Evolutionary conservation across 2,113 vertebrate species (phyloP).

Genomic region (Ranitomeya variabilis): DNA sequence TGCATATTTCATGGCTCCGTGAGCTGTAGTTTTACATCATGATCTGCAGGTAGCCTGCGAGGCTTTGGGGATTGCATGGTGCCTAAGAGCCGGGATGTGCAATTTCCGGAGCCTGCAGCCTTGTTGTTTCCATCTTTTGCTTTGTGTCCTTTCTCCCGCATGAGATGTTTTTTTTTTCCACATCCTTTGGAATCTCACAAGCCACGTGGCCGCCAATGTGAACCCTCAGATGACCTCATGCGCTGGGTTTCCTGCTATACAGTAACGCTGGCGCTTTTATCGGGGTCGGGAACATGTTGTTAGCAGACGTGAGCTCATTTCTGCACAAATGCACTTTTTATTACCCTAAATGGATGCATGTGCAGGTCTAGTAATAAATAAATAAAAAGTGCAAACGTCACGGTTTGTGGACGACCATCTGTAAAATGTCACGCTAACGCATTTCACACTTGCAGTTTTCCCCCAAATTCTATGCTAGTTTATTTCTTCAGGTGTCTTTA

Average conservation of each 20-base stretch:
- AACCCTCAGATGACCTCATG: conserved; percentile 24
- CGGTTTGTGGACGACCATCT: no score
- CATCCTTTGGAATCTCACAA: not conserved
- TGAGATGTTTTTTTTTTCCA: not conserved
- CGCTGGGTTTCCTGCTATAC: not conserved
- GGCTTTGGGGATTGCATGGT: not conserved
- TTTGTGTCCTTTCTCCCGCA: not conserved
- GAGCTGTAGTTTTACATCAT: not conserved
- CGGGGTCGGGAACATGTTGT: not conserved
- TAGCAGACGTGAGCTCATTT: not conserved
- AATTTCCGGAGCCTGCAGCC: conserved; percentile 18
- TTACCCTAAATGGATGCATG: no score
- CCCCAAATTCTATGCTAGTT: no score
- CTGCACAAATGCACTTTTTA: not conserved
- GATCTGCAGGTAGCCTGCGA: not conserved
- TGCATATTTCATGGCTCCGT: not conserved
- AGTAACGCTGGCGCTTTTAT: not conserved
- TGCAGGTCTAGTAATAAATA: no score
- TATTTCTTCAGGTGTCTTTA: no score
- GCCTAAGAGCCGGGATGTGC: conserved; percentile 8
- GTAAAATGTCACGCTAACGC: no score
- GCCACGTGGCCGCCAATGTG: not conserved
- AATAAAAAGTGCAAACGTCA: no score
- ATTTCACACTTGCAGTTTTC: no score
- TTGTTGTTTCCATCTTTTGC: conserved; percentile 11